A percentile compares a stretch with the other conserved stretches of the same genome.
Conservation (phyloP, 2,113 vertebrate genomes). For the Nothoprocta perdicaria region DNA sequence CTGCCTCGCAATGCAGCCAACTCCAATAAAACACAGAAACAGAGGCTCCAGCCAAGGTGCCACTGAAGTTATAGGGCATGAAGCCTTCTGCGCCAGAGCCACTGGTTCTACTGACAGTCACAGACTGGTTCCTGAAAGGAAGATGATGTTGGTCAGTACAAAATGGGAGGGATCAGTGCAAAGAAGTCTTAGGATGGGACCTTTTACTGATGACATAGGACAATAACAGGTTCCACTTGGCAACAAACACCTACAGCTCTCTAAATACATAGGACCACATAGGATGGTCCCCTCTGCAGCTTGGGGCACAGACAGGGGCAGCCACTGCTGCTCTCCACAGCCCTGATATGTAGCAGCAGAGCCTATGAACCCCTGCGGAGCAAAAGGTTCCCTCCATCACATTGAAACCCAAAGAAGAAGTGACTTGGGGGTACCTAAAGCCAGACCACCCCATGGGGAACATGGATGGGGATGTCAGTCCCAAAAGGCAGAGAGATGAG, state of each 20-base stretch:
- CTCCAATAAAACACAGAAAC: conserved; percentile 91
- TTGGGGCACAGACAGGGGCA: rapidly evolving
- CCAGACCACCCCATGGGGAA: too few species aligned
- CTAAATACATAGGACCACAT: neutral
- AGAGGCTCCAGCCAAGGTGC: conserved; percentile 88
- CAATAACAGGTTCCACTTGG: conserved; percentile 89
- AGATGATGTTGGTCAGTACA: neutral
- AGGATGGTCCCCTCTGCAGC: rapidly evolving
- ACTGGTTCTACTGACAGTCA: conserved; percentile 67
- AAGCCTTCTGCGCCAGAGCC: conserved; percentile 83
- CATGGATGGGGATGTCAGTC: too few species aligned
- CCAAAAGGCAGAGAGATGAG: too few species aligned
- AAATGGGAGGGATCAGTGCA: neutral
- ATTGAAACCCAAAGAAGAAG: neutral
- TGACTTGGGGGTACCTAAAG: too few species aligned
- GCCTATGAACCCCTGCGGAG: neutral
- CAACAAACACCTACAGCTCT: conserved; percentile 86
- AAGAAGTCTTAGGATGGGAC: neutral
- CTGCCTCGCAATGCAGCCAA: conserved; percentile 82
- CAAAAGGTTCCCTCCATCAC: neutral
- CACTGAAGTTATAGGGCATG: conserved; percentile 84
- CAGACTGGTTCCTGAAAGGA: conserved; percentile 75
- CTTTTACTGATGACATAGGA: conserved; percentile 85
- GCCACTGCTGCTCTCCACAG: neutral
- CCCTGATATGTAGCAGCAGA: rapidly evolving